phyloP scores from a whole-genome alignment of 1,140 invertebrate genomes.

The Sogatella furcifera region DNA sequence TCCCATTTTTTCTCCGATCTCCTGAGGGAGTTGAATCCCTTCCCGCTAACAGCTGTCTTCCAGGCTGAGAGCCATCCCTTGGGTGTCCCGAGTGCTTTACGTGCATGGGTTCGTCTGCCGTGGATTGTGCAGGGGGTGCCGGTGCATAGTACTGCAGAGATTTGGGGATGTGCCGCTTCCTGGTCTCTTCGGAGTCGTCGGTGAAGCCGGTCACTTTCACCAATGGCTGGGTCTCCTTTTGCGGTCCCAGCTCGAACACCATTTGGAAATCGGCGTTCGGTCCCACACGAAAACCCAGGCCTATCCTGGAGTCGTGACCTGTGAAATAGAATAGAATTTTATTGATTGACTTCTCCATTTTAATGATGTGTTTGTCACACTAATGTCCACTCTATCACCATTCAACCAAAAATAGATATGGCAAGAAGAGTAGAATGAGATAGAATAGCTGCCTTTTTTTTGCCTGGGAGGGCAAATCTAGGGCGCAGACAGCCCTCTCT shows the following conservation, averaged over 20 bases:
- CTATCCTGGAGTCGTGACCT: conserved; percentile 70
- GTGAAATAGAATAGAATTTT: conserved; percentile 10
- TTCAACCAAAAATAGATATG: no score
- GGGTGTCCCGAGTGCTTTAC: conserved; percentile 5
- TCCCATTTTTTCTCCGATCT: neutral
- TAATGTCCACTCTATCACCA: no score
- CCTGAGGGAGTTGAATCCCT: neutral
- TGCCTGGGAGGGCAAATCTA: no score
- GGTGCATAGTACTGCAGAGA: neutral
- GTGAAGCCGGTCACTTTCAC: conserved; percentile 3
- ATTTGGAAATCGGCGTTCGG: conserved; percentile 71
- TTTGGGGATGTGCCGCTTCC: neutral
- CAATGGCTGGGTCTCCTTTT: conserved; percentile 51
- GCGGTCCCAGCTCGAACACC: conserved; percentile 62
- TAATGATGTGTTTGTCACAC: no score
- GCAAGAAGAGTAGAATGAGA: no score
- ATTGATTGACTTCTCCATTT: no score
- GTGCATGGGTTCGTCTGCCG: neutral
- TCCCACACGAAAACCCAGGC: conserved; percentile 65
- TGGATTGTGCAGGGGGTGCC: neutral
- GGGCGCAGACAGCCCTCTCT: no score
- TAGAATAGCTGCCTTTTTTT: no score
- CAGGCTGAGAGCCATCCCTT: conserved; percentile 3
- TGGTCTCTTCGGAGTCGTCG: neutral
- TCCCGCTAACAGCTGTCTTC: neutral